These are phyloP conservation scores for Remorina albescens DNA, from an alignment of 2,797 vertebrate genomes.

Conservation along the genomic window DNA sequence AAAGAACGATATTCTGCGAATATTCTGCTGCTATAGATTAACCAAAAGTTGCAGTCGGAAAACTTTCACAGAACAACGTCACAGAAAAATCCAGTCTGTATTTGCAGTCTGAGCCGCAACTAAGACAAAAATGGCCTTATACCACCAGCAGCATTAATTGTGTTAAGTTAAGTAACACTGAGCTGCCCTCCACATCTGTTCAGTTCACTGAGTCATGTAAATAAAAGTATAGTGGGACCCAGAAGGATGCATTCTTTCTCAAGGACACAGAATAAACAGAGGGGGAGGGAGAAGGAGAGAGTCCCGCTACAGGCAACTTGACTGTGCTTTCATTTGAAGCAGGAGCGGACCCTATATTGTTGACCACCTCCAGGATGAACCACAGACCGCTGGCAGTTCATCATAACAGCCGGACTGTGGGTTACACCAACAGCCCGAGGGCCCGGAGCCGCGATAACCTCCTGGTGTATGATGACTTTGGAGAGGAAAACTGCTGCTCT, in stretches of 20 bases:
- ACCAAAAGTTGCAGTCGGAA: not conserved
- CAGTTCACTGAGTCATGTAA: slow-evolving; percentile 58
- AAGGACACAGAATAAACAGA: slow-evolving; percentile 57
- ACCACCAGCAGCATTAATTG: slow-evolving; percentile 11
- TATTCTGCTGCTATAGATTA: slow-evolving; percentile 3
- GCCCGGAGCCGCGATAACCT: slow-evolving; percentile 81
- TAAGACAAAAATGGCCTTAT: slow-evolving; percentile 6
- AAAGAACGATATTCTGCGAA: slow-evolving; percentile 21
- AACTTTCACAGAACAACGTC: not conserved
- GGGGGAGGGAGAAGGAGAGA: slow-evolving; percentile 43
- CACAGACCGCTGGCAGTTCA: slow-evolving; percentile 63
- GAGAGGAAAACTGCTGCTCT: slow-evolving; percentile 77
- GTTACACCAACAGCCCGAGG: slow-evolving; percentile 61
- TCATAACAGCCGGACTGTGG: slow-evolving; percentile 57
- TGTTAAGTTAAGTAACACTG: slow-evolving; percentile 39
- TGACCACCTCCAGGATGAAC: slow-evolving; percentile 76
- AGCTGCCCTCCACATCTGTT: slow-evolving; percentile 56
- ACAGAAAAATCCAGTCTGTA: not conserved
- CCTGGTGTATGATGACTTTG: slow-evolving; percentile 76
- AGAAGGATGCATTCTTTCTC: slow-evolving; percentile 80
- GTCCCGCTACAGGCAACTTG: slow-evolving; percentile 49
- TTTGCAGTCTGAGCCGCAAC: no score
- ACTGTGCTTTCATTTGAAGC: slow-evolving; percentile 43
- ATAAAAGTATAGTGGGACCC: slow-evolving; percentile 71
- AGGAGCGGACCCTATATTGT: slow-evolving; percentile 30